Percentiles rank a stretch among this genome's conserved stretches.
These are phyloP conservation scores for Rhincodon typus DNA, from an alignment of 2,797 vertebrate genomes.

Conservation along the genomic window DNA sequence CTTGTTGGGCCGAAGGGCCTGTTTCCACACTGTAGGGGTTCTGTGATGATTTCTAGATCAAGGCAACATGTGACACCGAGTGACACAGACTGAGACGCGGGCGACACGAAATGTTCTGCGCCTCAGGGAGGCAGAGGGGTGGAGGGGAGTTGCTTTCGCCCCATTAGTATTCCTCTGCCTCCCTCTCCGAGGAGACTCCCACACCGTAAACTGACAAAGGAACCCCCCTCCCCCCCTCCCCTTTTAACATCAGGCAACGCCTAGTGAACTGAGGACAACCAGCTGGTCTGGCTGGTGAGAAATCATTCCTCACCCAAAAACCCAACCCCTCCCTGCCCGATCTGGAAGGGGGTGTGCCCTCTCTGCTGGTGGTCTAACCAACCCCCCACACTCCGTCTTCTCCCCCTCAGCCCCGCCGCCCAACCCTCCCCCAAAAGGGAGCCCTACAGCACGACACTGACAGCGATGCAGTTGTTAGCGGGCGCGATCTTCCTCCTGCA, in stretches of 20 bases:
- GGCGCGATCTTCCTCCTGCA: slow-evolving; percentile 62
- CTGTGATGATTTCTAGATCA: no score
- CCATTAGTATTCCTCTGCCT: no score
- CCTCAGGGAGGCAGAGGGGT: neutral
- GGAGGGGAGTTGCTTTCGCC: no score
- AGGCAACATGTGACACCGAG: neutral
- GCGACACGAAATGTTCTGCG: neutral
- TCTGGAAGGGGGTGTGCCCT: neutral
- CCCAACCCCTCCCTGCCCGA: no score
- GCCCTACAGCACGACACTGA: slow-evolving; percentile 59
- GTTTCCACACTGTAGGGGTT: no score
- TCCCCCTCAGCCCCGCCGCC: no score
- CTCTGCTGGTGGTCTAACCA: neutral
- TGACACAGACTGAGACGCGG: neutral
- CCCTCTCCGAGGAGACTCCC: no score
- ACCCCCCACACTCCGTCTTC: no score
- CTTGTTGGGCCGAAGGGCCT: no score
- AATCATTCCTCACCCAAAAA: no score
- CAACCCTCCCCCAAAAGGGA: no score
- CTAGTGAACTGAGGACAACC: neutral
- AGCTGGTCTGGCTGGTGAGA: neutral
- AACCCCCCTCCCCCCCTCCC: neutral
- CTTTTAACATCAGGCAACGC: neutral
- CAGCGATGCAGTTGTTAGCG: slow-evolving; percentile 62
- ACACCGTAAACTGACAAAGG: neutral